These are phyloP conservation scores for Crotalus adamanteus DNA, from an alignment of 2,797 vertebrate genomes.

Conservation along the genomic window DNA sequence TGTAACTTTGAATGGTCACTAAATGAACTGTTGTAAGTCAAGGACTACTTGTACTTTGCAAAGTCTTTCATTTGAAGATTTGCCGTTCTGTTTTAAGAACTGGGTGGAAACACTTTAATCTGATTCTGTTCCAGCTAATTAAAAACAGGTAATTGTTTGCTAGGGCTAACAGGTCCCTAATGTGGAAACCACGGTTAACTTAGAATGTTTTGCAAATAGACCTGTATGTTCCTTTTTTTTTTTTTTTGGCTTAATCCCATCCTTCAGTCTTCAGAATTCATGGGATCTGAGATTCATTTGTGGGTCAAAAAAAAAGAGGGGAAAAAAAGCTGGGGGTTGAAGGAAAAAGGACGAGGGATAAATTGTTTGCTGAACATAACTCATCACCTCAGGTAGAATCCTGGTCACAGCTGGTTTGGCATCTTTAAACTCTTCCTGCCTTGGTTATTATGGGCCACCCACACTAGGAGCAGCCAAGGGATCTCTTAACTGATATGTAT, in stretches of 20 bases:
- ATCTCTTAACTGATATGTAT: rapidly evolving
- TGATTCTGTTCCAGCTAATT: not conserved
- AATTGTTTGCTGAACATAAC: conserved; percentile 34
- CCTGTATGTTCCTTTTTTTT: conserved; percentile 10
- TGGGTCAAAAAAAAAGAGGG: conserved; percentile 38
- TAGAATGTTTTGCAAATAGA: conserved; percentile 20
- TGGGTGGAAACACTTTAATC: not conserved
- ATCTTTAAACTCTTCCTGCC: not conserved
- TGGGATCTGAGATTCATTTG: conserved; percentile 49
- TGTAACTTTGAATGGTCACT: too few relatives aligned
- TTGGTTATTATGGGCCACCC: rapidly evolving
- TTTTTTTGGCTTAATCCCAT: conserved; percentile 41
- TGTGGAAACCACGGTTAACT: not conserved
- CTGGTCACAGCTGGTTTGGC: conserved; percentile 5
- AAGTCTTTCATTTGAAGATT: too few relatives aligned
- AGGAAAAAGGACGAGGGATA: conserved; percentile 41
- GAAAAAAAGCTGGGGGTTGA: not conserved
- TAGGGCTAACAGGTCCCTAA: not conserved
- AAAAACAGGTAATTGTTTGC: not conserved
- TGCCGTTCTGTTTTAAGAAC: not conserved
- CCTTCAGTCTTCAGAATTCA: conserved; percentile 46
- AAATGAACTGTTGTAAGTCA: too few relatives aligned
- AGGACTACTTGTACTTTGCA: too few relatives aligned
- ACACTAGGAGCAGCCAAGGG: not conserved
- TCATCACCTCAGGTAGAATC: conserved; percentile 33